Evolutionary conservation across 2,888 invertebrate genomes (phyloP).

Genomic region (Amphiduros pacificus): DNA sequence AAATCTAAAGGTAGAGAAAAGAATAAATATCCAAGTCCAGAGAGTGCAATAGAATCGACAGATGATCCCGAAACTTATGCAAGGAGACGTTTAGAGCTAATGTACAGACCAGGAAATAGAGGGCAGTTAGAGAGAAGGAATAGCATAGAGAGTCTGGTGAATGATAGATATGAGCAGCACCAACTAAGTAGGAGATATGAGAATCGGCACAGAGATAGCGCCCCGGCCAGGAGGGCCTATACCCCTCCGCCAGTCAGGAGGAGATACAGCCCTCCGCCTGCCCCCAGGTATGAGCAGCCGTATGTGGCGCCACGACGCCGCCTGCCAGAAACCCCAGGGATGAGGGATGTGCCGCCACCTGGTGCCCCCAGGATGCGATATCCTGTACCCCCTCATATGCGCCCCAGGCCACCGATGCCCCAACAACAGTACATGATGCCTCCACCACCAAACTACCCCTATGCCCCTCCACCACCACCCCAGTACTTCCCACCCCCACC

Average conservation of each 20-base stretch:
- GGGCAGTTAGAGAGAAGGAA: not conserved
- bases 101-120: no score
- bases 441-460: not conserved
- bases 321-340: no score
- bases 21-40: no score
- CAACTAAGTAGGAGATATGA: not conserved
- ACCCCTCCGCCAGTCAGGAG: conserved; percentile 1
- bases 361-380: no score
- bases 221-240: not conserved
- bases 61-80: no score
- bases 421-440: not conserved
- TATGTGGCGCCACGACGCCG: no score
- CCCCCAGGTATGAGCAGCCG: not conserved
- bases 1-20: no score
- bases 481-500: not conserved
- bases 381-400: no score
- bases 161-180: not conserved
- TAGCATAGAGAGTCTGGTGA: not conserved
- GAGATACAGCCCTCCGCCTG: not conserved
- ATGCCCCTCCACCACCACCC: not conserved
- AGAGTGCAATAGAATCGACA: no score
- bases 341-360: no score
- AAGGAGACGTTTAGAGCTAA: no score
- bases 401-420: no score
- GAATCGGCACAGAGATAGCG: not conserved